A percentile compares a stretch with the other conserved stretches of the same genome.
Evolutionary conservation across 2,113 vertebrate genomes (phyloP).

Genomic region (Gambusia holbrooki): DNA sequence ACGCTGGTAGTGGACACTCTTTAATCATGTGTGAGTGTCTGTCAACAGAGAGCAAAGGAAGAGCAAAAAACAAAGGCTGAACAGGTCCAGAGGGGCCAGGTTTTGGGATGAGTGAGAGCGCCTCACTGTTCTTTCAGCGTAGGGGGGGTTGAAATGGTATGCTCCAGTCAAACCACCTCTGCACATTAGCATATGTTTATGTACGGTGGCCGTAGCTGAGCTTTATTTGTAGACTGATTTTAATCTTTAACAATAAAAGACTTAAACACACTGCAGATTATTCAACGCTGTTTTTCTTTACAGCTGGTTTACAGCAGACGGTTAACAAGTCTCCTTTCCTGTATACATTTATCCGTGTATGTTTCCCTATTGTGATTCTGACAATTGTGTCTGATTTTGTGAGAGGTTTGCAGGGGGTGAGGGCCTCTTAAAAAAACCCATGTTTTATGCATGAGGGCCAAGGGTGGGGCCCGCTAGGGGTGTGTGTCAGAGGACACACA

Average conservation of each 20-base stretch:
- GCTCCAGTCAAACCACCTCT: constrained; percentile 42
- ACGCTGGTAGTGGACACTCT: constrained; percentile 67
- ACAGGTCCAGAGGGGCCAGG: constrained; percentile 33
- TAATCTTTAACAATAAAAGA: constrained; percentile 14
- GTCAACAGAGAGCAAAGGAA: constrained; percentile 64
- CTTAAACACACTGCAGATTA: constrained; percentile 20
- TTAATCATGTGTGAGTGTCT: constrained; percentile 70
- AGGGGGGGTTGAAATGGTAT: constrained; percentile 27
- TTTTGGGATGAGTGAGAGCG: constrained; percentile 33
- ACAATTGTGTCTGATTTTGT: constrained; percentile 37
- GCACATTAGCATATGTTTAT: constrained; percentile 36
- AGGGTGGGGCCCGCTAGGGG: constrained; percentile 63
- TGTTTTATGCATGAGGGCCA: constrained; percentile 79
- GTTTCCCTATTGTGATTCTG: constrained; percentile 44
- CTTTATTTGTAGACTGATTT: constrained; percentile 19
- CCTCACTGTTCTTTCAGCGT: constrained; percentile 24
- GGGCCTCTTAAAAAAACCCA: constrained; percentile 55
- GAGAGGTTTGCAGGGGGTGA: constrained; percentile 43
- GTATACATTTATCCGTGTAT: constrained; percentile 29
- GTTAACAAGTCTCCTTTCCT: constrained; percentile 15
- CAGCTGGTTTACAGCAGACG: neutral
- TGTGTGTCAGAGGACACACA: constrained; percentile 53
- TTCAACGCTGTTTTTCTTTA: constrained; percentile 28
- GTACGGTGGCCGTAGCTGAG: constrained; percentile 2
- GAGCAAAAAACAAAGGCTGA: constrained; percentile 56